Conservation (phyloP, 2,113 vertebrate species). For the Salminus brasiliensis region DNA sequence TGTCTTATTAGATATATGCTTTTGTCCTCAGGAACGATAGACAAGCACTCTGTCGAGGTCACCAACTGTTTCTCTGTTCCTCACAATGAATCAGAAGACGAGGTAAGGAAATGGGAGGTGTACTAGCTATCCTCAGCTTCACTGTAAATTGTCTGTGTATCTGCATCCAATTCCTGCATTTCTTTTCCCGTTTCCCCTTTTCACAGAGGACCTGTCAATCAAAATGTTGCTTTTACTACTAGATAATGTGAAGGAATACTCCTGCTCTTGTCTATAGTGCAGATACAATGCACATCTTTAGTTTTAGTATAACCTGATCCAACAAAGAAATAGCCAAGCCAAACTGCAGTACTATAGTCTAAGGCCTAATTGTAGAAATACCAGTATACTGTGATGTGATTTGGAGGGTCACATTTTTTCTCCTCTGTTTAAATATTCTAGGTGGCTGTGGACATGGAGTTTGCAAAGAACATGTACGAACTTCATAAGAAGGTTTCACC, state of each 20-base stretch:
- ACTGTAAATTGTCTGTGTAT: no score
- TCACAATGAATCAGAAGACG: constrained; percentile 98
- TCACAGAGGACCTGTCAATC: no score
- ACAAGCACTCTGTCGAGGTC: constrained; percentile 95
- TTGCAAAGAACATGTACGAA: constrained; percentile 99
- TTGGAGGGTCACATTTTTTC: not conserved
- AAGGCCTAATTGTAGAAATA: not conserved
- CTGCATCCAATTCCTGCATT: no score
- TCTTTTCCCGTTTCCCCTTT: no score
- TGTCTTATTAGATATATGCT: not conserved
- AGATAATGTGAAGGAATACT: no score
- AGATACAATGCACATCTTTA: no score
- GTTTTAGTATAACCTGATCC: no score
- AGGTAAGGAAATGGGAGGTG: constrained; percentile 75
- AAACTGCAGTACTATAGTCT: no score
- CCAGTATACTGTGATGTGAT: not conserved
- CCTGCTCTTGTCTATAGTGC: no score
- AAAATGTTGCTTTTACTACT: no score
- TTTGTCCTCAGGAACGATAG: constrained; percentile 82
- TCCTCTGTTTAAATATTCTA: constrained; percentile 54
- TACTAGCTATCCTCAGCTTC: no score
- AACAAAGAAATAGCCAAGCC: no score
- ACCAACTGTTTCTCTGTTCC: constrained; percentile 99
- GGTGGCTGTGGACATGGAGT: constrained; percentile 99
- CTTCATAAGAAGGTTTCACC: constrained; percentile 96